Conservation (phyloP, 2,888 invertebrate genomes). For the Myopa testacea region DNA sequence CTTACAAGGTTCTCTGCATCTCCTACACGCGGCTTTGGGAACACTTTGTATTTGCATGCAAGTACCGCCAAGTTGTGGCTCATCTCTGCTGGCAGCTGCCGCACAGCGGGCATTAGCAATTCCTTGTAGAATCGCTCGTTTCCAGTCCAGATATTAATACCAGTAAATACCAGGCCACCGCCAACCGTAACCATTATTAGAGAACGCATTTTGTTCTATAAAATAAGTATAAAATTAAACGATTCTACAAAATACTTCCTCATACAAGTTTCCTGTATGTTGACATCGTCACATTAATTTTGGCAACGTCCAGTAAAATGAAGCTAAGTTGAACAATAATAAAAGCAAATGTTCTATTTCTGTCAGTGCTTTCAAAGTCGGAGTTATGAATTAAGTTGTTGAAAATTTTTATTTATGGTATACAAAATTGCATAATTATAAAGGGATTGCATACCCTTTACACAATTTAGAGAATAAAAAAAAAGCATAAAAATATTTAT, state of each 20-base stretch:
- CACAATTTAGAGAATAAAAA: no score
- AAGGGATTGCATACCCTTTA: no score
- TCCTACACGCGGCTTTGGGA: slow-evolving; percentile 70
- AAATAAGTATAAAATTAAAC: background rate
- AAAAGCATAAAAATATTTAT: no score
- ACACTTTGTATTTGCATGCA: slow-evolving; percentile 80
- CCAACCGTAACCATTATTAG: slow-evolving; percentile 50
- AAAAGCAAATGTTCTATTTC: no score
- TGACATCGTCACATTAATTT: background rate
- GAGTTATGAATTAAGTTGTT: no score
- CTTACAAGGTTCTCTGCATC: slow-evolving; percentile 50
- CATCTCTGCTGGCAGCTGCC: slow-evolving; percentile 79
- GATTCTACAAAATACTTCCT: background rate
- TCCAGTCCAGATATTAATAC: slow-evolving; percentile 49
- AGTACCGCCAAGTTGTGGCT: slow-evolving; percentile 84
- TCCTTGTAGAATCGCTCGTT: slow-evolving; percentile 51
- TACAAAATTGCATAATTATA: no score
- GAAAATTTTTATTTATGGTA: no score
- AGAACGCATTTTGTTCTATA: slow-evolving; percentile 51
- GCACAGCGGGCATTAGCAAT: slow-evolving; percentile 57
- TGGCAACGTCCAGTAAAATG: no score
- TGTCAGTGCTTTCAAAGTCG: no score
- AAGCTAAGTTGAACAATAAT: no score
- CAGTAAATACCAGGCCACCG: slow-evolving; percentile 50
- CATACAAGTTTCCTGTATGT: slow-evolving; percentile 18